Conservation (phyloP, 1,140 invertebrate species). For the Philotrypesis tridentata region DNA sequence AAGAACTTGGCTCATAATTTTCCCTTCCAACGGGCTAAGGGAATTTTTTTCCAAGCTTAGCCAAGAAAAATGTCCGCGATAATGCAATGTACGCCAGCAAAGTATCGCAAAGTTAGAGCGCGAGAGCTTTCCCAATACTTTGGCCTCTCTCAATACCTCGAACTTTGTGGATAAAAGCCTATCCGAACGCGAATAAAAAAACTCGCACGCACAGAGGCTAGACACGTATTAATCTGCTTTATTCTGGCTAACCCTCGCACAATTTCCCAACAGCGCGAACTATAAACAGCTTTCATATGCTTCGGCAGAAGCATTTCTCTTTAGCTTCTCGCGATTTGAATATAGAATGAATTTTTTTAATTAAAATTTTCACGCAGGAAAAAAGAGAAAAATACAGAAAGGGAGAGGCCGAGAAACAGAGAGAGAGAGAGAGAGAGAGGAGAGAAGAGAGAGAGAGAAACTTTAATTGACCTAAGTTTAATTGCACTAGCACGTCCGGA, state of each 20-base stretch:
- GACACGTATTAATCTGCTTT: constrained; percentile 3
- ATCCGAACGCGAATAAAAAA: constrained; percentile 9
- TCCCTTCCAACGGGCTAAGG: not conserved
- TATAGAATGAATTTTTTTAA: constrained; percentile 29
- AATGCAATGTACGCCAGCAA: not conserved
- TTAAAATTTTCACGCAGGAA: constrained; percentile 29
- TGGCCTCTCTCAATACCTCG: constrained; percentile 10
- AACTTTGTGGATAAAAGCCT: constrained; percentile 26
- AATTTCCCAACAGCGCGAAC: not conserved
- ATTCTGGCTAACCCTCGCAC: not conserved
- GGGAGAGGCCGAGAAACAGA: not conserved
- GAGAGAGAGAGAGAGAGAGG: not conserved
- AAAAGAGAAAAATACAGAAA: not conserved
- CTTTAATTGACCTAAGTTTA: constrained; percentile 44
- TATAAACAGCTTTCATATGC: not conserved
- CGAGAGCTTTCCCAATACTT: constrained; percentile 30
- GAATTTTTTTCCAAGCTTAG: not conserved
- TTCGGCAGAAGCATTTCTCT: not conserved
- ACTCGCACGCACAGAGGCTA: not conserved
- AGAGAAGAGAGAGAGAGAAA: not conserved
- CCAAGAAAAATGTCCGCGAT: constrained; percentile 16
- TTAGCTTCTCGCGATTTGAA: constrained; percentile 3
- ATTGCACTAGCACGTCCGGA: constrained; percentile 20
- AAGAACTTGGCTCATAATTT: constrained; percentile 5
- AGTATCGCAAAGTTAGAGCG: constrained; percentile 7